Evolutionary conservation across 2,888 invertebrate species (phyloP).

Genomic region (Suillia variegata): DNA sequence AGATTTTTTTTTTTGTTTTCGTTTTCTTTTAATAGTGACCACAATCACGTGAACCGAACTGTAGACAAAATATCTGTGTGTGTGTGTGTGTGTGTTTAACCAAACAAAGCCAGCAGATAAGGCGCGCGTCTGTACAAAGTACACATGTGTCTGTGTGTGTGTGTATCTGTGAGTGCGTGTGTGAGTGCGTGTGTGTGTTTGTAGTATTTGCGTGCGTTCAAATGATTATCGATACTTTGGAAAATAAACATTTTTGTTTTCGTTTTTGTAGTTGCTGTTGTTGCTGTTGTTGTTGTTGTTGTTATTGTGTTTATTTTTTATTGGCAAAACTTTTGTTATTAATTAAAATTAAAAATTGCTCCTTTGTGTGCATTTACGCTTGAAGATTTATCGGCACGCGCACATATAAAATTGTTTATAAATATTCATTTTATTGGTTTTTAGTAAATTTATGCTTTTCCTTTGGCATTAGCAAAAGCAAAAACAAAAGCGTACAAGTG

Average conservation of each 20-base stretch:
- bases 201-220: neutral
- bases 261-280: neutral
- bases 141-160: conserved; percentile 18
- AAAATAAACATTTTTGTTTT: conserved; percentile 7
- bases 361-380: neutral
- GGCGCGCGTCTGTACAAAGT: neutral
- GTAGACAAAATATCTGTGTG: no score
- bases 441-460: no score
- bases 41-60: no score
- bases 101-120: no score
- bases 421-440: neutral
- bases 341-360: conserved; percentile 5
- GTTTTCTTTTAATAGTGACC: no score
- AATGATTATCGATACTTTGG: conserved; percentile 13
- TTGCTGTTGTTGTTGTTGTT: neutral
- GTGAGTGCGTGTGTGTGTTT: neutral
- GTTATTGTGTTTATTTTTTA: neutral
- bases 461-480: no score
- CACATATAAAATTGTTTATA: neutral
- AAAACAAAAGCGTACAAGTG: no score
- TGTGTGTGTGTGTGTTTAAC: no score
- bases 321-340: neutral
- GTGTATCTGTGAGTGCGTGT: conserved; percentile 32
- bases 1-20: no score
- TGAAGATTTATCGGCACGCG: neutral